Base-by-base conservation (phyloP, 2,113 vertebrate genomes). In the Shinisaurus crocodilurus region DNA sequence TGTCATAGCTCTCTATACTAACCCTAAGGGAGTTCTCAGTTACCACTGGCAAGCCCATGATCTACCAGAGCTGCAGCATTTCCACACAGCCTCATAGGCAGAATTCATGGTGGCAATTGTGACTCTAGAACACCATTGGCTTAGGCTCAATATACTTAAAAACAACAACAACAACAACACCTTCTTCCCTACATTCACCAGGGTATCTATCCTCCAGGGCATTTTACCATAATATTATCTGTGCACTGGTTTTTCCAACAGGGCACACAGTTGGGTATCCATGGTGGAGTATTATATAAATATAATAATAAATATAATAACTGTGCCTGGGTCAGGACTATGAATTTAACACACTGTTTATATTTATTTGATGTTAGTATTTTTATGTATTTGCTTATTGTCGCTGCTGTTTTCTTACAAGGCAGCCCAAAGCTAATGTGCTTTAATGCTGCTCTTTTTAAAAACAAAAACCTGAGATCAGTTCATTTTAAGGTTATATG, bases 401-500 rank as follows among this genome's bases (percentile, higher is more conserved):
- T 81, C 57, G 6, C 34, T 69, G 65, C 5, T 85, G 37, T 32
- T 90, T 18, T 27, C 37, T 89, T 23, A 1, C 48, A 25, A 79
- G 0, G 1, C 40, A 50, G 93, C 92, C 82, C 67, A 1, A 5
- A 40, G 15, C 54, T 77, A 63, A 77, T 90, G 92, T 85, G 69
- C 25, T 57, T 18, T 43, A 29, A 79, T 0, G 0, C 0, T 0
- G 27, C 69, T 82, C 88, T 37, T 37, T 27, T 80, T 90, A 50
- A 57, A 90, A 88, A 85, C 63, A n/a, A 72, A 72, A n/a, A 16
- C 34, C 34, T n/a, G 54, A 90, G 88, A 50, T 6, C 84, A 50
- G 43, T 48, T 83, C 18, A 89, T 69, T 91, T 80, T 74, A 70
- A 85, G 88, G 85, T 92, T 92, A 60, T 93, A 84, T 86, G 67